Evolutionary conservation across 2,797 vertebrate species (phyloP), one percentile per base, ranked within the genome.

Genomic region (Chiloscyllium punctatum): DNA sequence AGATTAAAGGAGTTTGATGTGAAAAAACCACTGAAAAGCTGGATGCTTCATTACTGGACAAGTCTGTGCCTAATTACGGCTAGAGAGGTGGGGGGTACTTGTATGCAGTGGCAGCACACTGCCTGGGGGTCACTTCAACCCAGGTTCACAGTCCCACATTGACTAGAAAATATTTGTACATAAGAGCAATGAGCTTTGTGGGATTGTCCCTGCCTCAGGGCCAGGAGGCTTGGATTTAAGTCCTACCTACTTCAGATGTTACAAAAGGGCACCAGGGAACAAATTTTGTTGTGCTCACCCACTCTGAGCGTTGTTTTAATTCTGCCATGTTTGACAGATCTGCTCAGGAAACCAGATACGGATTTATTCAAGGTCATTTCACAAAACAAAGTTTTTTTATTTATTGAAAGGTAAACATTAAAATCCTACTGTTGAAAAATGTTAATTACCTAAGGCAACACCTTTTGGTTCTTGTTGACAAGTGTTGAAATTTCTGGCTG

Each of bases 371-470:
- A 48, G 82, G 37, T 18, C 42, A 84, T 48, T 25, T 84, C 48
- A 3, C 42, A 84, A 84, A 84, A 25, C 6, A 5, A 84, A 84
- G 21, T 4, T 84, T 23, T 48, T 84, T 84, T 48, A 13, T 25
- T 48, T 25, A 23, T 48, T 18, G 2, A 48, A 84, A 84, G 8
- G 82, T 48, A 84, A 84, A 84, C 37, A 37, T 25, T 84, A 84
- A 84, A 84, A 84, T 23, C 82, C 42, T 84, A 84, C 18, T 84
- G 82, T 84, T 84, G 48, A 84, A 84, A 84, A 84, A 84, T 84
- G 82, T 37, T 84, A 84, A 84, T 84, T 84, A 84, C 6, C 48
- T 84, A 42, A 84, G 82, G 15, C 37, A 42, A 42, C 37, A 82
- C 42, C 82, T 8, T 84, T 84, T 42, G 37, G 37, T 48, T 48